Conservation (phyloP, 1,140 invertebrate genomes). For the Cydia fagiglandana region DNA sequence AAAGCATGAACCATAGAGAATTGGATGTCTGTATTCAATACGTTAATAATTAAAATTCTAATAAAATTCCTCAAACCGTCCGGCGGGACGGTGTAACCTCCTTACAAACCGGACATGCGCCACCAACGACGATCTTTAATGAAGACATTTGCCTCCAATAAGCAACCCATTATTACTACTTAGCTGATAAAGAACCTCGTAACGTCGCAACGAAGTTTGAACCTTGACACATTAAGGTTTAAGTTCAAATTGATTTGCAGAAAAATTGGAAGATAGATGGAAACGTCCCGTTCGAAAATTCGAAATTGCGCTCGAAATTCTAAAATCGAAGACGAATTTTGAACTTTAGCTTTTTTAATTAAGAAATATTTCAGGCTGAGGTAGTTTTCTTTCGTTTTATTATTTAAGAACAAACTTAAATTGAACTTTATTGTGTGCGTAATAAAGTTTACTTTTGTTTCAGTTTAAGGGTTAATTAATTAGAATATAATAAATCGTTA, state of each 20-base stretch:
- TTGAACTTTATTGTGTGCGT: neutral
- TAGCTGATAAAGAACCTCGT: constrained; percentile 27
- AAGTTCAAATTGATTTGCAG: neutral
- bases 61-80: constrained; percentile 17
- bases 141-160: constrained; percentile 34
- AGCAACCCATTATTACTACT: constrained; percentile 26
- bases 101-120: constrained; percentile 26
- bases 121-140: constrained; percentile 32
- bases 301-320: constrained; percentile 13
- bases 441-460: constrained; percentile 8
- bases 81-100: constrained; percentile 25
- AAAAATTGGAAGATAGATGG: neutral
- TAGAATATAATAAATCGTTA: constrained; percentile 32
- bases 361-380: constrained; percentile 25
- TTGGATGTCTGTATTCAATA: constrained; percentile 11
- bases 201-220: neutral
- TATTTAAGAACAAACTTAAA: neutral
- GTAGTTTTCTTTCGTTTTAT: constrained; percentile 13
- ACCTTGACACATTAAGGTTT: neutral
- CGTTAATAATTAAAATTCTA: constrained; percentile 32
- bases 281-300: constrained; percentile 18
- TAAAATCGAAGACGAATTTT: constrained; percentile 19
- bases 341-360: constrained; percentile 29
- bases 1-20: constrained; percentile 7
- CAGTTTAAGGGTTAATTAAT: constrained; percentile 10